Base-by-base conservation (phyloP, 2,888 invertebrate genomes). In the Pyrrhosoma nymphula region DNA sequence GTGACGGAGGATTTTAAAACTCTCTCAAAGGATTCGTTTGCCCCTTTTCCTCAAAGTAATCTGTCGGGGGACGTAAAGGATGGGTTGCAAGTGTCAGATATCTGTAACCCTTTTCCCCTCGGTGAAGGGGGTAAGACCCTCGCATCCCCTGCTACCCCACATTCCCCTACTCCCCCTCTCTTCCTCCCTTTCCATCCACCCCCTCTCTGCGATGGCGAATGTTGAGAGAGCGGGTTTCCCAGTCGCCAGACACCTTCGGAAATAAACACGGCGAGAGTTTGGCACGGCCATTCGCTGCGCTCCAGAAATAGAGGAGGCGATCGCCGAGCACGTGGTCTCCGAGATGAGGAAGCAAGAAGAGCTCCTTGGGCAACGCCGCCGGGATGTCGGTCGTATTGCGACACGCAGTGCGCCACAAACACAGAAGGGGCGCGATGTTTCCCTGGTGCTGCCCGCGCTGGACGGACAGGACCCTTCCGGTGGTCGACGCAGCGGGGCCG, bases 221-320 rank as follows among this genome's bases (percentile, higher is more conserved):
- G n/a, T 69, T n/a, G 69, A 82, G 93, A 56, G 63, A 93, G 69
- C 35, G 55, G 93, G 47, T 93, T 93, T 93, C 47, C 93, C 93
- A 69, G n/a, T 75, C 69, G 93, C 93, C 93, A 93, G 93, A 93
- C 93, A 75, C n/a, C 93, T 75, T 93, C 93, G 47, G 93, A 93
- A 93, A 93, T 93, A 93, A 93, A 93, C 93, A 93, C 47, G n/a
- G 26, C 39, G 69, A 90, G 90, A 69, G 69, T 93, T 93, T 93
- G 93, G 93, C 93, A 93, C 75, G 63, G 69, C 93, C 47, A 69
- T 93, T n/a, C 93, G 93, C 93, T 93, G 0, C 47, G 47, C 63
- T 47, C 63, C 93, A 93, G 93, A 69, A 93, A 93, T 93, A 93
- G 93, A 69, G 39, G n/a, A 47, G 47, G 35, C 39, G 4, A 14